Evolutionary conservation across 1,140 invertebrate genomes (phyloP).

Genomic region (Polypedilum pembai): DNA sequence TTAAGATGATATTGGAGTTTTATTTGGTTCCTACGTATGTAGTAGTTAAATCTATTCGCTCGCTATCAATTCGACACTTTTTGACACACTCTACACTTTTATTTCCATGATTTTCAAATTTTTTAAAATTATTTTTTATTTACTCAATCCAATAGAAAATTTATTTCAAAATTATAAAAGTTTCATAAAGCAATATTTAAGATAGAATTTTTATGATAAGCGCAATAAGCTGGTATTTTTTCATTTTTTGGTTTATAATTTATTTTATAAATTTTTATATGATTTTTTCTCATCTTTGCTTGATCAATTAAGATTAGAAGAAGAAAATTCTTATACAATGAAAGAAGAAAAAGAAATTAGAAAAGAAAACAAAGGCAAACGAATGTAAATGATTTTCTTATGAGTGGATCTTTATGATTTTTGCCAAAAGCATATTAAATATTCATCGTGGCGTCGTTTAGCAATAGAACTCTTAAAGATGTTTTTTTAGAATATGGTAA

Average conservation of each 20-base stretch:
- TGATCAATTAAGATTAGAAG: too few species aligned
- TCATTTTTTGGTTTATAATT: neutral
- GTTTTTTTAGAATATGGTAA: constrained; percentile 25
- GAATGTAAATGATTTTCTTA: neutral
- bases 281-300: neutral
- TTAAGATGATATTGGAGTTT: too few species aligned
- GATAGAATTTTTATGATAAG: constrained; percentile 19
- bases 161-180: constrained; percentile 14
- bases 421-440: constrained; percentile 13
- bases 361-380: neutral
- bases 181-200: constrained; percentile 7
- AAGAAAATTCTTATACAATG: neutral
- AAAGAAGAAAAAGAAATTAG: neutral
- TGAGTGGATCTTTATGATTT: neutral
- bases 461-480: constrained; percentile 16
- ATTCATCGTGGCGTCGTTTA: constrained; percentile 10
- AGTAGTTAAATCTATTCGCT: too few species aligned
- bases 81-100: too few species aligned
- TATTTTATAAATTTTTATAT: neutral
- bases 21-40: too few species aligned
- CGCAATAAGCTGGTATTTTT: constrained; percentile 10
- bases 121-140: constrained; percentile 15
- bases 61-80: too few species aligned
- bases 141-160: constrained; percentile 13
- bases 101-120: neutral